Evolutionary conservation across 2,888 invertebrate genomes (phyloP), one percentile per base, ranked within the genome.

Genomic region (Gymnoscelis rufifasciata): DNA sequence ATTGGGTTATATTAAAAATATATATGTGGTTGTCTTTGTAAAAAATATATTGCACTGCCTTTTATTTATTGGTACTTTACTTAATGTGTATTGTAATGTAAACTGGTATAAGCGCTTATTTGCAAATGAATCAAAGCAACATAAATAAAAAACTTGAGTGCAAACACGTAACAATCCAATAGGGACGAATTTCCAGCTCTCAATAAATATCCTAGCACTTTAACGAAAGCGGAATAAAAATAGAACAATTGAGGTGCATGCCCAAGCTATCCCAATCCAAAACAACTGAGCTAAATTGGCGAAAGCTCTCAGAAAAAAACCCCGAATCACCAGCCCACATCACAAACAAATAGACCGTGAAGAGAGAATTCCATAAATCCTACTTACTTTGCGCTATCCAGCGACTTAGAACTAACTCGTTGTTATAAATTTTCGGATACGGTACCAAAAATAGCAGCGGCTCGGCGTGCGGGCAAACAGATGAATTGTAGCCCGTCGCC

Each of bases 401-500:
- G 71, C 80, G 80, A 86, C 82, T 84, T 82, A 83, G 84, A 83
- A 82, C 78, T 82, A 81, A 81, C 78, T 74, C 76, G 63, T 68
- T 74, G 86, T 73, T 84, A 83, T 83, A 84, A 83, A 84, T 83
- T 83, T 81, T 71, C 74, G 71, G 76, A 76, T 78, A 76, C 75
- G 74, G 75, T 74, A 73, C 74, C 68, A 83, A 82, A 84, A 84
- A 86, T 82, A 83, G 80, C 78, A 80, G 80, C 71, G 78, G 66
- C 61, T 80, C 82, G 82, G 80, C 79, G 74, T 74, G 71, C 74
- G 78, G 83, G 82, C 86, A 83, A 86, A 83, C 81, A 83, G 80
- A 86, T 84, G 84, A 86, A 83, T 83, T 84, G 86, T 84, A 68
- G 77, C 77, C 71, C 60, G 74, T 71, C 76, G 74, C 60, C 77